Percentiles rank a stretch among this genome's conserved stretches.
Evolutionary conservation across 1,140 invertebrate genomes (phyloP).

Genomic region (Tetraneura akinire): DNA sequence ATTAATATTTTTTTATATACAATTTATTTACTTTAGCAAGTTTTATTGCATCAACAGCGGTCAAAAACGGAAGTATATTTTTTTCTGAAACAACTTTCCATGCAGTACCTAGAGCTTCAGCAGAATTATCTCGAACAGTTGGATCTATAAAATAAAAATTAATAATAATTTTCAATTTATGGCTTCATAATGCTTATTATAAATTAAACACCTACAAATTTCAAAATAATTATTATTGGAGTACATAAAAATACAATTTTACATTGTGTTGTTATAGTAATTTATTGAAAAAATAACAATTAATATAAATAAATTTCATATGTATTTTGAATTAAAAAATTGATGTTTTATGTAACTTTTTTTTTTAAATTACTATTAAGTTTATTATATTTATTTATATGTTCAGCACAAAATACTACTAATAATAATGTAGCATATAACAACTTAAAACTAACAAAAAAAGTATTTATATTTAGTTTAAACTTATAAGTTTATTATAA

Average conservation of each 20-base stretch:
- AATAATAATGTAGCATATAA: background rate
- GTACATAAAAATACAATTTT: background rate
- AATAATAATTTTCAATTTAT: background rate
- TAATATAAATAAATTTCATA: background rate
- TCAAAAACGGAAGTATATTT: constrained; percentile 79
- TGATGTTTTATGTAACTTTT: background rate
- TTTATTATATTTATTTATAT: background rate
- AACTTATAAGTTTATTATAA: background rate
- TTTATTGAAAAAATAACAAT: background rate
- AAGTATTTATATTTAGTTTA: background rate
- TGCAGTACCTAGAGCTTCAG: constrained; percentile 89
- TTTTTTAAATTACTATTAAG: background rate
- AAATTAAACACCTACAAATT: background rate
- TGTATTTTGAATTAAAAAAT: background rate
- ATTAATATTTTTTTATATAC: no score
- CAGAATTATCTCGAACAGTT: constrained; percentile 78
- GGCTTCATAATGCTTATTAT: background rate
- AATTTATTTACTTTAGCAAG: constrained; percentile 74
- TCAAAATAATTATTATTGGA: no score
- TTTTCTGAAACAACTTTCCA: constrained; percentile 94
- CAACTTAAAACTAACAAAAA: background rate
- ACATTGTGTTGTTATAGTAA: constrained; percentile 14
- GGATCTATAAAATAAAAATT: constrained; percentile 67
- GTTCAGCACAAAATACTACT: background rate
- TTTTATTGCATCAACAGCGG: constrained; percentile 88